Percentiles rank a stretch among this genome's conserved stretches.
Evolutionary conservation across 2,797 vertebrate genomes (phyloP).

Genomic region (Enteromius fasciolatus): DNA sequence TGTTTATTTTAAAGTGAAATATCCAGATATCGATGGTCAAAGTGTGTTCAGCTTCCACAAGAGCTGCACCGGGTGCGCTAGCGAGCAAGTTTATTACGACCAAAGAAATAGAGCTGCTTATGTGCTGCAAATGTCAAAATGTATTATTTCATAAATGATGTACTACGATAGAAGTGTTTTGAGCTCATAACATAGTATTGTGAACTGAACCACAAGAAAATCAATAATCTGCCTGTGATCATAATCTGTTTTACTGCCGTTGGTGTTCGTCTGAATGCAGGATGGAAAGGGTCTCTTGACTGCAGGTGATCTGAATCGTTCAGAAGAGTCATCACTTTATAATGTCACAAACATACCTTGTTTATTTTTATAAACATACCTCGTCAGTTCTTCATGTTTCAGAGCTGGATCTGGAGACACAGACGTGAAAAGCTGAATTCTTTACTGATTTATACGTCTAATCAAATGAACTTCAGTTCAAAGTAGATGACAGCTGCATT

Average conservation of each 20-base stretch:
- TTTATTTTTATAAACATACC: not conserved
- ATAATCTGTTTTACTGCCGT: not conserved
- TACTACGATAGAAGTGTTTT: not conserved
- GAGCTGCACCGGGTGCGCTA: not conserved
- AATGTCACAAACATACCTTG: not conserved
- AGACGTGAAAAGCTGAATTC: not conserved
- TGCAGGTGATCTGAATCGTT: not conserved
- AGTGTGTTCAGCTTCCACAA: too few relatives aligned
- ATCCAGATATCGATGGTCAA: too few relatives aligned
- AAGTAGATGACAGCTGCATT: not conserved
- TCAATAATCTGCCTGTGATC: too few relatives aligned
- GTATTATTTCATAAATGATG: not conserved
- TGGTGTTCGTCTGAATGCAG: not conserved
- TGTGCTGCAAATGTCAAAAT: not conserved
- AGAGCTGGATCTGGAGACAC: not conserved
- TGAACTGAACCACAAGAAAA: not conserved
- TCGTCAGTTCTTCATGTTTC: not conserved
- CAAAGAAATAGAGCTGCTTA: not conserved
- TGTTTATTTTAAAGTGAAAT: too few relatives aligned
- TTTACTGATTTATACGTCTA: not conserved
- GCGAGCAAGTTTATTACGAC: not conserved
- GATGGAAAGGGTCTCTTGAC: too few relatives aligned
- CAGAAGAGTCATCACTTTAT: too few relatives aligned
- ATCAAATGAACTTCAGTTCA: not conserved
- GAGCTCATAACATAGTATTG: not conserved